Evolutionary conservation across 2,888 invertebrate species (phyloP).

Genomic region (Griposia aprilina): DNA sequence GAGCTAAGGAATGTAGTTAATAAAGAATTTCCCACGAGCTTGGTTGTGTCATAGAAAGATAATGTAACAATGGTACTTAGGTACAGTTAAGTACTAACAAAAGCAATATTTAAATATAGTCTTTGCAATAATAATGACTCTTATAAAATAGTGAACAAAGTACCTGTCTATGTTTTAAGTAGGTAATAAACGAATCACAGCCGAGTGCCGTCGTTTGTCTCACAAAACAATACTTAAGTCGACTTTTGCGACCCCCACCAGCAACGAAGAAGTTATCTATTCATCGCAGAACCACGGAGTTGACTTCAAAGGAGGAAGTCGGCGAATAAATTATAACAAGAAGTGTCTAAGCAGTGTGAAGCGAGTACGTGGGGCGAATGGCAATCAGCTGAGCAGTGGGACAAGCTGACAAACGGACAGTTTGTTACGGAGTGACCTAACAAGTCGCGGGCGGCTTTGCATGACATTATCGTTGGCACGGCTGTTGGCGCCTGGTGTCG

Average conservation of each 20-base stretch:
- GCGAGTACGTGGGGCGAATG: slow-evolving; percentile 26
- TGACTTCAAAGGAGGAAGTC: slow-evolving; percentile 18
- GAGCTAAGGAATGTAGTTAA: background rate
- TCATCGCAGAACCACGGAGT: slow-evolving; percentile 18
- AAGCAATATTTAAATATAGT: background rate
- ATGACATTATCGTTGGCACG: background rate
- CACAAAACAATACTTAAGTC: slow-evolving; percentile 1
- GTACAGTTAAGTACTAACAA: no score
- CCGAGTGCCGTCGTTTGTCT: background rate
- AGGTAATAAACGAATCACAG: no score
- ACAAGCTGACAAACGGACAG: background rate
- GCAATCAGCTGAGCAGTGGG: slow-evolving; percentile 1
- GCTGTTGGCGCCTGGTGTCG: no score
- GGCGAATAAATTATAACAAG: slow-evolving; percentile 46
- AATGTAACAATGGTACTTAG: background rate
- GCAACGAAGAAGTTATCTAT: slow-evolving; percentile 24
- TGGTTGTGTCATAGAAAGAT: background rate
- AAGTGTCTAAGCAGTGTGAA: slow-evolving; percentile 37
- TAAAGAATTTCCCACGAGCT: background rate
- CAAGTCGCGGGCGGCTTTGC: slow-evolving; percentile 5
- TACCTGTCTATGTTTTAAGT: background rate
- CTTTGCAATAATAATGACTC: no score
- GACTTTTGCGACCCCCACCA: background rate
- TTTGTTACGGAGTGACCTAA: background rate
- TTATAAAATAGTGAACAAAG: background rate